Evolutionary conservation across 2,113 vertebrate species (phyloP).

Genomic region (Cyprinus carpio): DNA sequence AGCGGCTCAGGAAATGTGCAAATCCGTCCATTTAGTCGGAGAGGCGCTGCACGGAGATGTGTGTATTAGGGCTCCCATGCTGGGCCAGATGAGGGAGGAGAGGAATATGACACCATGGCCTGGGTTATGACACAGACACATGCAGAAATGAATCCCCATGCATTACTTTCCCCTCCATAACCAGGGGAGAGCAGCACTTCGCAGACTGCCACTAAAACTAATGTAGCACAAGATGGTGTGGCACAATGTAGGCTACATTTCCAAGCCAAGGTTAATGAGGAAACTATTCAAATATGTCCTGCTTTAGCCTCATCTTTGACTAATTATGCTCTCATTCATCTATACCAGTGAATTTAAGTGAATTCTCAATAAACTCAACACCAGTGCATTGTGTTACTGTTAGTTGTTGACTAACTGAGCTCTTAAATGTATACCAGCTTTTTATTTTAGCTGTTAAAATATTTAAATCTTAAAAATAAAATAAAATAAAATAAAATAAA

Average conservation of each 20-base stretch:
- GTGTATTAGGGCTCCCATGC: slow-evolving; percentile 83
- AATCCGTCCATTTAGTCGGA: slow-evolving; percentile 78
- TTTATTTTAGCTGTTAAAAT: neutral
- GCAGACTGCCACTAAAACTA: slow-evolving; percentile 43
- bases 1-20: slow-evolving; percentile 86
- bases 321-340: neutral
- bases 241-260: neutral
- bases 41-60: slow-evolving; percentile 77
- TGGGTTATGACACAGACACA: slow-evolving; percentile 68
- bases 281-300: slow-evolving; percentile 12
- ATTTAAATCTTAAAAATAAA: neutral
- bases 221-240: slow-evolving; percentile 23
- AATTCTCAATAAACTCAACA: neutral
- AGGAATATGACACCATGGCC: slow-evolving; percentile 80
- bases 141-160: slow-evolving; percentile 44
- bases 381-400: neutral
- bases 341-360: neutral
- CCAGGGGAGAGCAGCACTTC: slow-evolving; percentile 25
- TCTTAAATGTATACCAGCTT: neutral
- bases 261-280: slow-evolving; percentile 28
- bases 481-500: no score
- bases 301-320: neutral
- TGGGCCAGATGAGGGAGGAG: slow-evolving; percentile 82
- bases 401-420: neutral
- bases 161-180: slow-evolving; percentile 40